These are phyloP conservation scores for Aricia agestis DNA, from an alignment of 1,140 invertebrate species.

Conservation along the genomic window DNA sequence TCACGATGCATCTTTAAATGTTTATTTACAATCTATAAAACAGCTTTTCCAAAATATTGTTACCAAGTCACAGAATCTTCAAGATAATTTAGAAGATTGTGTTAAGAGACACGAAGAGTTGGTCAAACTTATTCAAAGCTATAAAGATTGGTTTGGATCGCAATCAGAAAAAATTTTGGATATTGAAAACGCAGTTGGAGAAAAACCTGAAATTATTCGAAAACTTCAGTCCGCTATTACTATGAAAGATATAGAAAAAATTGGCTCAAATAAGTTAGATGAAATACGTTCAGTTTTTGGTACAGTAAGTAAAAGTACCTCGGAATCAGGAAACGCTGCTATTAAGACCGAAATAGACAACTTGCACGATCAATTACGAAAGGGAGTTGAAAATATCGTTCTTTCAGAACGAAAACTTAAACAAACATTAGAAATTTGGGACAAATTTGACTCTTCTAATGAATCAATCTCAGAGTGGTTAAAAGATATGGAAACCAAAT, in stretches of 20 bases:
- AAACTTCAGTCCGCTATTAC: conserved; percentile 83
- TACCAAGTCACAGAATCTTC: conserved; percentile 88
- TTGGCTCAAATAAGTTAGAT: conserved; percentile 84
- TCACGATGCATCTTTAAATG: conserved; percentile 89
- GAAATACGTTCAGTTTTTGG: conserved; percentile 82
- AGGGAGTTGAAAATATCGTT: conserved; percentile 81
- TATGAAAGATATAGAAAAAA: conserved; percentile 82
- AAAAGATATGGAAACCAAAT: conserved; percentile 86
- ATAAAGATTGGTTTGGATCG: conserved; percentile 87
- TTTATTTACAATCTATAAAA: conserved; percentile 92
- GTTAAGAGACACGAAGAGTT: conserved; percentile 91
- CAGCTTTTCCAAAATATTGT: conserved; percentile 93
- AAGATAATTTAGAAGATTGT: conserved; percentile 90
- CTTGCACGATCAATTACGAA: conserved; percentile 80
- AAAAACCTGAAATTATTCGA: conserved; percentile 86
- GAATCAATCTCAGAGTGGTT: conserved; percentile 91
- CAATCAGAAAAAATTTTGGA: conserved; percentile 86
- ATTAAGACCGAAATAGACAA: conserved; percentile 85
- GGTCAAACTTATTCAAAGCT: conserved; percentile 82
- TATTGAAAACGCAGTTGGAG: conserved; percentile 87
- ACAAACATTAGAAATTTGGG: conserved; percentile 88
- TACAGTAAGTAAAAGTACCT: conserved; percentile 88
- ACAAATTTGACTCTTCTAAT: conserved; percentile 88
- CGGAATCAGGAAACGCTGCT: conserved; percentile 83
- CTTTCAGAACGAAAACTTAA: conserved; percentile 82